Conservation (phyloP, 2,797 vertebrate species). For the Ceryle rudis region DNA sequence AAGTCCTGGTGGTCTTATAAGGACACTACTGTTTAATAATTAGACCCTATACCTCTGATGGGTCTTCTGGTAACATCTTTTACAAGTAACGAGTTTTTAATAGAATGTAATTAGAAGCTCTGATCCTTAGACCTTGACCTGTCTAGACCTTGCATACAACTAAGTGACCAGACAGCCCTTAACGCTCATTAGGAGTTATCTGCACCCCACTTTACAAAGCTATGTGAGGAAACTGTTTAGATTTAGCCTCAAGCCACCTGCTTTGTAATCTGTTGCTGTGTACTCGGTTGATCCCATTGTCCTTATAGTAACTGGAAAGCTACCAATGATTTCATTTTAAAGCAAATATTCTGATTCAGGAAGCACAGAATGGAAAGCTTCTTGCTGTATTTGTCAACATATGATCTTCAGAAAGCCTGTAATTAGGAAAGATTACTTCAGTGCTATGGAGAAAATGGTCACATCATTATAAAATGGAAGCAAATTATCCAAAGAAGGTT, state of each 20-base stretch:
- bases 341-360: conserved; percentile 51
- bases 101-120: conserved; percentile 59
- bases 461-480: background rate
- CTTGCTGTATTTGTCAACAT: background rate
- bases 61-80: conserved; percentile 36
- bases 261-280: conserved; percentile 78
- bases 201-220: conserved; percentile 76
- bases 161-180: conserved; percentile 63
- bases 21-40: conserved; percentile 46
- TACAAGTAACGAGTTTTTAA: conserved; percentile 48
- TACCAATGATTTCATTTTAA: conserved; percentile 71
- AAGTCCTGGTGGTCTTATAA: conserved; percentile 15
- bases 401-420: background rate
- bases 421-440: background rate
- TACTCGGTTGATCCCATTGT: conserved; percentile 69
- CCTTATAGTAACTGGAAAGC: conserved; percentile 66
- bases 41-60: background rate
- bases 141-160: conserved; percentile 47
- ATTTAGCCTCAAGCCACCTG: conserved; percentile 83
- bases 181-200: conserved; percentile 72
- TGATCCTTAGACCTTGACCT: conserved; percentile 61
- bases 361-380: background rate
- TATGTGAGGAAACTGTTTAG: conserved; percentile 79
- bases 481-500: background rate
- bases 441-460: background rate